Conservation (phyloP, 2,888 invertebrate species). For the Brenthis hecate region DNA sequence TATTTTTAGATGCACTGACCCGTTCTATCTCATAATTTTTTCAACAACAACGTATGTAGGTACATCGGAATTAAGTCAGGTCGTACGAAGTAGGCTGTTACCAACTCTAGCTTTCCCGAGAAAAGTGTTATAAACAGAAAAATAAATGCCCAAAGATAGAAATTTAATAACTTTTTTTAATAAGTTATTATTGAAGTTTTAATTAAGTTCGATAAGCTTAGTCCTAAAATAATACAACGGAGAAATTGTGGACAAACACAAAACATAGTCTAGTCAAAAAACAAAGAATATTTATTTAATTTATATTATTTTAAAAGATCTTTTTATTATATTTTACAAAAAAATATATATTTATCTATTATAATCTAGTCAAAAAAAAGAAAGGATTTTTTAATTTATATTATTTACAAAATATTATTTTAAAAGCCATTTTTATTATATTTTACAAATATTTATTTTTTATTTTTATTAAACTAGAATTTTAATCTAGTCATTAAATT, state of each 20-base stretch:
- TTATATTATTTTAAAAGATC: too few relatives aligned
- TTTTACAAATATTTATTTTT: too few relatives aligned
- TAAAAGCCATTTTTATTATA: too few relatives aligned
- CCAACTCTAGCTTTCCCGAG: neutral
- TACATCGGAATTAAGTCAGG: slow-evolving; percentile 54
- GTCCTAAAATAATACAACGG: too few relatives aligned
- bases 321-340: neutral
- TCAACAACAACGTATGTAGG: slow-evolving; percentile 54
- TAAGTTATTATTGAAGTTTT: too few relatives aligned
- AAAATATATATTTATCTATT: slow-evolving; percentile 32
- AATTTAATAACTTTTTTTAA: too few relatives aligned
- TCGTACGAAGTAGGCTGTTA: slow-evolving; percentile 46
- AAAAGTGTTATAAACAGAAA: too few relatives aligned
- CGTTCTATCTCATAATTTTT: slow-evolving; percentile 64
- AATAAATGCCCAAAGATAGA: too few relatives aligned
- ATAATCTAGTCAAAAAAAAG: slow-evolving; percentile 21
- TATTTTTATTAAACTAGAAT: neutral
- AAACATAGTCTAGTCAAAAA: too few relatives aligned
- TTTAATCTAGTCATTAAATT: slow-evolving; percentile 1
- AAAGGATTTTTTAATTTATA: slow-evolving; percentile 2
- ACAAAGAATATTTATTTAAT: too few relatives aligned
- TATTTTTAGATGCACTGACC: slow-evolving; percentile 76
- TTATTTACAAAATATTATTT: neutral
- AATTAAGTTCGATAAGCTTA: too few relatives aligned
- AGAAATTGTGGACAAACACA: too few relatives aligned